Conservation (phyloP, 2,888 invertebrate species). For the Drosophila ezoana region DNA sequence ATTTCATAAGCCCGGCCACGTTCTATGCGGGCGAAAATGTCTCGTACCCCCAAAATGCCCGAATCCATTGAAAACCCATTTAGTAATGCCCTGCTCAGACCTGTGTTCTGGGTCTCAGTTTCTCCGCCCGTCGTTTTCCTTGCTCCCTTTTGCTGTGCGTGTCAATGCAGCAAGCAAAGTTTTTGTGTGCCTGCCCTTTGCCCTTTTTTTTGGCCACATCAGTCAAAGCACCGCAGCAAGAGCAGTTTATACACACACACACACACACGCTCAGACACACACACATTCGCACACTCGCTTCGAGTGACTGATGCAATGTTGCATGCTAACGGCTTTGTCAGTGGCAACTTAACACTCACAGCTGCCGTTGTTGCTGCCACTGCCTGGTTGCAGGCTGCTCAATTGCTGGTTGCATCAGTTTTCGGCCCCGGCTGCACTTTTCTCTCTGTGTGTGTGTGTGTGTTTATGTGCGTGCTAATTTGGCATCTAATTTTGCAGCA, state of each 20-base stretch:
- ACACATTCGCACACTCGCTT: slow-evolving; percentile 8
- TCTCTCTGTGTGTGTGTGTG: neutral
- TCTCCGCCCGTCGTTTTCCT: neutral
- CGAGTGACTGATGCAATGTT: slow-evolving; percentile 37
- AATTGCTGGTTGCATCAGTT: slow-evolving; percentile 41
- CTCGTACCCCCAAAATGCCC: slow-evolving; percentile 28
- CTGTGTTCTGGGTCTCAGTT: slow-evolving; percentile 32
- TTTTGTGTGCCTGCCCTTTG: slow-evolving; percentile 52
- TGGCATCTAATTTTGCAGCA: slow-evolving; percentile 72
- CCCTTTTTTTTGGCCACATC: slow-evolving; percentile 58
- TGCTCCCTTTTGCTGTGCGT: slow-evolving; percentile 59
- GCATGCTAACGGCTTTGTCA: slow-evolving; percentile 51
- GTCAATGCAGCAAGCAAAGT: slow-evolving; percentile 62
- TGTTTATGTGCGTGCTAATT: slow-evolving; percentile 65
- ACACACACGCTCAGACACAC: slow-evolving; percentile 1
- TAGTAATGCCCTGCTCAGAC: slow-evolving; percentile 47
- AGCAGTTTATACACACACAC: slow-evolving; percentile 42
- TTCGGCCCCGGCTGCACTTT: slow-evolving; percentile 48
- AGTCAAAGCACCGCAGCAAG: slow-evolving; percentile 73
- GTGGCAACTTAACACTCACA: slow-evolving; percentile 72
- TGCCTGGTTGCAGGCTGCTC: slow-evolving; percentile 21
- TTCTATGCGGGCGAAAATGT: slow-evolving; percentile 47
- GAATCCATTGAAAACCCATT: slow-evolving; percentile 76
- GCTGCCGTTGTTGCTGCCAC: slow-evolving; percentile 14
- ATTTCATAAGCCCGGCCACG: slow-evolving; percentile 60